These are phyloP conservation scores for Chrysoperla carnea DNA, from an alignment of 1,140 invertebrate species.

Conservation along the genomic window DNA sequence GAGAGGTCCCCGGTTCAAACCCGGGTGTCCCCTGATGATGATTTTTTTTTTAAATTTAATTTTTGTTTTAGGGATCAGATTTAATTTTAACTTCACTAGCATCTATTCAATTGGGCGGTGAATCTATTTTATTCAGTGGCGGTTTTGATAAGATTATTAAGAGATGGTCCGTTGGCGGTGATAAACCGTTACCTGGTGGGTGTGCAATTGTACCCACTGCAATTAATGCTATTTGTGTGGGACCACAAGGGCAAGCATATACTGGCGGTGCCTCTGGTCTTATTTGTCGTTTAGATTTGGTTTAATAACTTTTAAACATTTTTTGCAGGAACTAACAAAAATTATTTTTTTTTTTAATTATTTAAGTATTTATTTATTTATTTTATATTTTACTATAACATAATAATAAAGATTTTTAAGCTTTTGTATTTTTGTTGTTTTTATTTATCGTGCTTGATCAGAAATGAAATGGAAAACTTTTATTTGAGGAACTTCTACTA, in stretches of 20 bases:
- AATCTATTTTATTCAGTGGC: slow-evolving; percentile 19
- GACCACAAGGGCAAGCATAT: background rate
- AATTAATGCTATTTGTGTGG: background rate
- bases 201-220: background rate
- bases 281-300: background rate
- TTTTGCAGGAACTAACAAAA: too few relatives aligned
- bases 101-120: slow-evolving; percentile 11
- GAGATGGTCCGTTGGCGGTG: slow-evolving; percentile 20
- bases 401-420: too few relatives aligned
- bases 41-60: background rate
- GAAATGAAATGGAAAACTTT: too few relatives aligned
- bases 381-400: too few relatives aligned
- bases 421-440: too few relatives aligned
- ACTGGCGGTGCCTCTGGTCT: background rate
- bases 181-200: slow-evolving; percentile 2
- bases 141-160: slow-evolving; percentile 26
- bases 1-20: background rate
- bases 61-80: slow-evolving; percentile 18
- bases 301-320: background rate
- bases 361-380: too few relatives aligned
- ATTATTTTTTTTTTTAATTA: too few relatives aligned
- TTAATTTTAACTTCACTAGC: slow-evolving; percentile 23
- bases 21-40: background rate
- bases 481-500: too few relatives aligned
- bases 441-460: too few relatives aligned